Conservation (phyloP, 2,888 invertebrate genomes). For the Drosophila macrothrix region DNA sequence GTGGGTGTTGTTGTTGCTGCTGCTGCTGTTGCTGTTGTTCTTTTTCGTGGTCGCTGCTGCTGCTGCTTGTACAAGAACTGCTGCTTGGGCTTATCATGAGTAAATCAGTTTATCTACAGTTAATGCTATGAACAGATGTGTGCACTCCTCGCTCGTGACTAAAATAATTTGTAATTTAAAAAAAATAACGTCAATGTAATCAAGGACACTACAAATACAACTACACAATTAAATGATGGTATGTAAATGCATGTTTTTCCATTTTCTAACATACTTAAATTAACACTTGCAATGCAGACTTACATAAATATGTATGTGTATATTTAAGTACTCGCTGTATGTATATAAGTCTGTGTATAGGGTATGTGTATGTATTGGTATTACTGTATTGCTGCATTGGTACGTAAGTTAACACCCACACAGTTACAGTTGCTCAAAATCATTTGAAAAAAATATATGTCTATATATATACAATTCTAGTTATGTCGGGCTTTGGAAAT, state of each 20-base stretch:
- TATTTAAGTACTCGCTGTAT: not conserved
- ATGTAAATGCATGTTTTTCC: not conserved
- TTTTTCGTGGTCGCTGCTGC: conserved; percentile 36
- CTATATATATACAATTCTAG: not conserved
- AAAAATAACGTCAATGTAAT: conserved; percentile 16
- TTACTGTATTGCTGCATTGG: not conserved
- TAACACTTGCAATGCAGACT: not conserved
- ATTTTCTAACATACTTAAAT: not conserved
- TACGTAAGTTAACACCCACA: conserved; percentile 35
- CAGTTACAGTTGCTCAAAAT: conserved; percentile 5
- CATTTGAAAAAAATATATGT: not conserved
- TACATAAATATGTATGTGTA: not conserved
- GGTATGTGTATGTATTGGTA: not conserved
- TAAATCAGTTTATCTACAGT: conserved; percentile 72
- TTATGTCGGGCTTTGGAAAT: not conserved
- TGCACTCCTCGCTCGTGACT: conserved; percentile 17
- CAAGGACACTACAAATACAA: conserved; percentile 6
- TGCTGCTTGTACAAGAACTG: conserved; percentile 66
- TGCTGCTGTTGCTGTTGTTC: conserved; percentile 29
- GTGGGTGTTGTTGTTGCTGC: conserved; percentile 35
- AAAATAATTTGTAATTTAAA: conserved; percentile 24
- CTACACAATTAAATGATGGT: conserved; percentile 3
- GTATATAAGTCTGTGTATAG: not conserved
- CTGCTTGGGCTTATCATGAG: conserved; percentile 67
- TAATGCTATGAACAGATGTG: conserved; percentile 62